A percentile compares a stretch with the other conserved stretches of the same genome.
Evolutionary conservation across 2,888 invertebrate genomes (phyloP).

Genomic region (Protonemura montana): DNA sequence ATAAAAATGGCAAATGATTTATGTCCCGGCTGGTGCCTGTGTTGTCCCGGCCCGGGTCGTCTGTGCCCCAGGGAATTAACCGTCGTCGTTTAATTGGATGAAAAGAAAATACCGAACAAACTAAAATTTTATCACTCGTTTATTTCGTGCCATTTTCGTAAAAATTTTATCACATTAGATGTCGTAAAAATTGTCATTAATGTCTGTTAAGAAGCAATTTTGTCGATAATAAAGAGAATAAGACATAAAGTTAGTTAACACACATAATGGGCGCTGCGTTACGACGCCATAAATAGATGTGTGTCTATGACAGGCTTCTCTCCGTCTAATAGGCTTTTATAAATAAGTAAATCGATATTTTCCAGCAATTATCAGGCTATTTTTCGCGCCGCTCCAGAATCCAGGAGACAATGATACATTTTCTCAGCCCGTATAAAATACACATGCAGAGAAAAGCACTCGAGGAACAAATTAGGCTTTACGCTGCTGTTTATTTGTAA

Average conservation of each 20-base stretch:
- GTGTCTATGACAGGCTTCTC: neutral
- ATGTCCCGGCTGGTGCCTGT: neutral
- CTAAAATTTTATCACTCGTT: slow-evolving; percentile 12
- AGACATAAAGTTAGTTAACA: slow-evolving; percentile 12
- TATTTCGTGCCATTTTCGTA: neutral
- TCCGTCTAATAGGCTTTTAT: neutral
- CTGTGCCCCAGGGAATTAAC: neutral
- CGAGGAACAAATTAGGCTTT: neutral
- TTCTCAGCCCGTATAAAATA: neutral
- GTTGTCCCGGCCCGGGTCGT: neutral
- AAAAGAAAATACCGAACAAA: neutral
- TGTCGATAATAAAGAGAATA: neutral
- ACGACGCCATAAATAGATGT: neutral
- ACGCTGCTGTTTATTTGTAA: neutral
- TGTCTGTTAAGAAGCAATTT: slow-evolving; percentile 3
- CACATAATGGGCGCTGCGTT: neutral
- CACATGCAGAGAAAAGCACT: neutral
- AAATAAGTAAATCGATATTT: neutral
- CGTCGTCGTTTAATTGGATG: neutral
- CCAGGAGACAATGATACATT: neutral
- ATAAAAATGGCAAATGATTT: neutral
- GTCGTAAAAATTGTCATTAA: slow-evolving; percentile 12
- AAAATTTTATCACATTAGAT: neutral
- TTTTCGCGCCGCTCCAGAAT: too few species aligned
- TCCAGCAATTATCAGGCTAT: too few species aligned